phyloP scores from a whole-genome alignment of 2,113 vertebrate species.

The Rutilus rutilus region DNA sequence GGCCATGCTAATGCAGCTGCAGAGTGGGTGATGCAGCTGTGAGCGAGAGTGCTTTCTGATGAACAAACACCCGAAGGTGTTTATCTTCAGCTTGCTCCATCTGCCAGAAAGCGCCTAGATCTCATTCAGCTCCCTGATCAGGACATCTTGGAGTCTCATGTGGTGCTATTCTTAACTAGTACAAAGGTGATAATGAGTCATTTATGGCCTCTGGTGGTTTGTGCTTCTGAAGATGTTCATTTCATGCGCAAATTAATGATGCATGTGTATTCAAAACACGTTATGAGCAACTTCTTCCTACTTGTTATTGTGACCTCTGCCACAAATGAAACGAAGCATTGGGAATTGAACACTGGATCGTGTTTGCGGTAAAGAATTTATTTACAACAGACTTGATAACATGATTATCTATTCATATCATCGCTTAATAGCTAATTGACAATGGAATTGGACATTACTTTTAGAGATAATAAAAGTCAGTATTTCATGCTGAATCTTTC shows the following conservation, averaged over 20 bases:
- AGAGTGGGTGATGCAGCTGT: constrained; percentile 36
- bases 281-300: constrained; percentile 4
- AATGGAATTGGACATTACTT: neutral
- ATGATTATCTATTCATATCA: neutral
- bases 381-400: neutral
- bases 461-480: neutral
- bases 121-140: constrained; percentile 11
- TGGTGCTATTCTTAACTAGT: constrained; percentile 9
- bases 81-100: constrained; percentile 29
- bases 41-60: constrained; percentile 23
- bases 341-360: neutral
- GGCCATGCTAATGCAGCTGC: constrained; percentile 40
- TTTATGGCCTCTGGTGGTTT: neutral
- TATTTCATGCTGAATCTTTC: neutral
- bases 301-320: constrained; percentile 11
- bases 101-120: constrained; percentile 21
- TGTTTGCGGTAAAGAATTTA: neutral
- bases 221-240: constrained; percentile 1
- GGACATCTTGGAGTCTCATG: constrained; percentile 1
- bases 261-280: constrained; percentile 4
- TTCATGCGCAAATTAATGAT: constrained; percentile 12
- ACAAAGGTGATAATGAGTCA: constrained; percentile 33
- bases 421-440: neutral
- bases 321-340: neutral
- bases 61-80: constrained; percentile 37